Percentiles rank a stretch among this genome's conserved stretches.
Conservation (phyloP, 2,888 invertebrate species). For the Anagyrus pseudococci region DNA sequence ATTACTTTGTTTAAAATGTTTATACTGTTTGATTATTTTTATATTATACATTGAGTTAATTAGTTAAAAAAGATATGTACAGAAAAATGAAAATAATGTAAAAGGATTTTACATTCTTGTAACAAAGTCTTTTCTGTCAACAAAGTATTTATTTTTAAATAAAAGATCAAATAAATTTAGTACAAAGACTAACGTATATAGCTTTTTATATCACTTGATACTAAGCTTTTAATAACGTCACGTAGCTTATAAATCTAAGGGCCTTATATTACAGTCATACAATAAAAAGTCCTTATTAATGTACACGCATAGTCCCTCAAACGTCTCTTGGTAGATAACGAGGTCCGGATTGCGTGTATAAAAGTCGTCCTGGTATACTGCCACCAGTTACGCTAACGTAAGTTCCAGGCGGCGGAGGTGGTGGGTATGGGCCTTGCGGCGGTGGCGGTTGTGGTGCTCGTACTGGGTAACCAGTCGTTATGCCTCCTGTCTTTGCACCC, state of each 20-base stretch:
- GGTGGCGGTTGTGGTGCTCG: constrained; percentile 62
- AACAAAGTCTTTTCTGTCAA: not conserved
- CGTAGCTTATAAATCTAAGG: constrained; percentile 6
- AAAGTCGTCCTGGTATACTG: constrained; percentile 53
- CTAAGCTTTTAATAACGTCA: too few species aligned
- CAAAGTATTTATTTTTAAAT: not conserved
- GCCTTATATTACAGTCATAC: constrained; percentile 12
- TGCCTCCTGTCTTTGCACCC: constrained; percentile 81
- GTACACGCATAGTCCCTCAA: constrained; percentile 25
- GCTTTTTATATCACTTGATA: constrained; percentile 22
- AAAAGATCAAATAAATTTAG: constrained; percentile 13
- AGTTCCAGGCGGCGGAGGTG: constrained; percentile 46
- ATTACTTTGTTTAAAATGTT: not conserved
- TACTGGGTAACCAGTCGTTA: constrained; percentile 85
- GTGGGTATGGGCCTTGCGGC: constrained; percentile 47
- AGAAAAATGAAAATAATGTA: too few species aligned
- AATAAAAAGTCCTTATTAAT: not conserved
- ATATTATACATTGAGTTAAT: not conserved
- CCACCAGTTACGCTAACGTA: constrained; percentile 54
- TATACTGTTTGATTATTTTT: not conserved
- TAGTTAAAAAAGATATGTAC: not conserved
- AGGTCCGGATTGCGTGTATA: constrained; percentile 55
- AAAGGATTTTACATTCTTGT: not conserved
- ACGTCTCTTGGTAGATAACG: constrained; percentile 57
- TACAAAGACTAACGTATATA: constrained; percentile 14